These are phyloP conservation scores for Gandaritis pyraliata DNA, from an alignment of 2,888 invertebrate species.

Conservation along the genomic window DNA sequence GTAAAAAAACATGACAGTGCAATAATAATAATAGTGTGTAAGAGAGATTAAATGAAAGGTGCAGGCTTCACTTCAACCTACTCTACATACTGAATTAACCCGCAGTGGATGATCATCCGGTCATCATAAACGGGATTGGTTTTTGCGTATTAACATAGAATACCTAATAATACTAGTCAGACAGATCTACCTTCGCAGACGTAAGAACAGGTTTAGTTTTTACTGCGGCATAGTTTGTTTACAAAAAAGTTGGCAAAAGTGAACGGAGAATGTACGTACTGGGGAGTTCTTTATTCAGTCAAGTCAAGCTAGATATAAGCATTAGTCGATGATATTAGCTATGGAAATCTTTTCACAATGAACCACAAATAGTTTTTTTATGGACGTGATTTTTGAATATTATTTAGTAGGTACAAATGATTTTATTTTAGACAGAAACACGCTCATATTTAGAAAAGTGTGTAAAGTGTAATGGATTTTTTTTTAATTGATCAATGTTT, in stretches of 20 bases:
- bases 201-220: constrained; percentile 19
- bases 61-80: constrained; percentile 16
- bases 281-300: no score
- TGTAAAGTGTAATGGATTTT: no score
- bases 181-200: constrained; percentile 9
- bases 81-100: constrained; percentile 25
- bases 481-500: no score
- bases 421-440: no score
- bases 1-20: not conserved
- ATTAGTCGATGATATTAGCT: no score
- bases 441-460: no score
- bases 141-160: constrained; percentile 16
- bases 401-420: no score
- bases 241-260: constrained; percentile 11
- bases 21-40: not conserved
- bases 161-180: not conserved
- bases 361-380: no score
- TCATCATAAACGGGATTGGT: constrained; percentile 15
- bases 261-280: not conserved
- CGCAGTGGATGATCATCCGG: constrained; percentile 15
- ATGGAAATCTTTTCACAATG: no score
- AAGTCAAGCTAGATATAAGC: no score
- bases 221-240: constrained; percentile 2
- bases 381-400: no score
- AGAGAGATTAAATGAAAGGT: not conserved